phyloP scores from a whole-genome alignment of 2,888 invertebrate species.

The Pantelozetes paolii region DNA sequence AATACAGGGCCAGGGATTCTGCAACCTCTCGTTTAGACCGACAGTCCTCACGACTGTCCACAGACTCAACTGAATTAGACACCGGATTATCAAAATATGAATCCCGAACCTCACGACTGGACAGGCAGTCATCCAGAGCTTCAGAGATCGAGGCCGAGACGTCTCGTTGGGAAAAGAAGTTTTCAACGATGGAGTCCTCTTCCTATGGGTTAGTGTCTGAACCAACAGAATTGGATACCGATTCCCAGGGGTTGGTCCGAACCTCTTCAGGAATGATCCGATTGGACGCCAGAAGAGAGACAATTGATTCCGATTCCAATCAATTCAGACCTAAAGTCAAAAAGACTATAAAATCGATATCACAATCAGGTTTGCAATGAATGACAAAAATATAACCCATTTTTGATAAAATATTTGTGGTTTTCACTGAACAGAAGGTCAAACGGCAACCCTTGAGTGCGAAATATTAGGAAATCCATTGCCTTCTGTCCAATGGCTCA shows the following conservation, averaged over 20 bases:
- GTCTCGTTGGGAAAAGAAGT: too few species aligned
- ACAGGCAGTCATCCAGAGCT: not conserved
- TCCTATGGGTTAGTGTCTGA: not conserved
- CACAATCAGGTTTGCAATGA: slow-evolving; percentile 38
- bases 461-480: slow-evolving; percentile 74
- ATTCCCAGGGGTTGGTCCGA: not conserved
- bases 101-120: not conserved
- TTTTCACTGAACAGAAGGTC: slow-evolving; percentile 65
- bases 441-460: slow-evolving; percentile 75
- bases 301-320: slow-evolving; percentile 43
- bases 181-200: not conserved
- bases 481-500: slow-evolving; percentile 76
- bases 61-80: not conserved
- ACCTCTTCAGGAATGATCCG: not conserved
- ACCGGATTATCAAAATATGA: not conserved
- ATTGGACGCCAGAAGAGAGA: not conserved
- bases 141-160: not conserved
- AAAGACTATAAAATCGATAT: slow-evolving; percentile 64
- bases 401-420: not conserved
- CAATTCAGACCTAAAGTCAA: slow-evolving; percentile 62
- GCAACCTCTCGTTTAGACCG: not conserved
- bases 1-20: not conserved
- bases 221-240: not conserved
- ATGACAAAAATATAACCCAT: slow-evolving; percentile 54
- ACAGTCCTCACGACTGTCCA: not conserved